These are phyloP conservation scores for Pycnonotus jocosus DNA, from an alignment of 2,113 vertebrate genomes.

Conservation along the genomic window DNA sequence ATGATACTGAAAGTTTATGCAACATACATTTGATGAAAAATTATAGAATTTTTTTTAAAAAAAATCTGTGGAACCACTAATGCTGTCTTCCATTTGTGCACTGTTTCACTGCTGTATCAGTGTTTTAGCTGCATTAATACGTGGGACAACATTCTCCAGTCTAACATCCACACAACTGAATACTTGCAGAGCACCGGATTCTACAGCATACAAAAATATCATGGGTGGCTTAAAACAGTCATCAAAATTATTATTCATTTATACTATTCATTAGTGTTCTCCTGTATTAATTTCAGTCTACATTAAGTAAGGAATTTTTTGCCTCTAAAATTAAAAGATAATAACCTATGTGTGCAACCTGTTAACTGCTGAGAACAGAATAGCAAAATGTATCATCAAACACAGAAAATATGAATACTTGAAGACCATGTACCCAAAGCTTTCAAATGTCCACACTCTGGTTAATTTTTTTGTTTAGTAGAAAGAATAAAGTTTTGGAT, in stretches of 20 bases:
- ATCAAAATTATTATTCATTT: neutral
- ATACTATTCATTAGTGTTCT: neutral
- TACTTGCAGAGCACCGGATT: neutral
- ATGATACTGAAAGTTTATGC: neutral
- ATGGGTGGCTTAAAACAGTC: neutral
- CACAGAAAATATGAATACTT: neutral
- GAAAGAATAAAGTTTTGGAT: neutral
- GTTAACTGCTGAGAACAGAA: neutral
- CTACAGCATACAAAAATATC: neutral
- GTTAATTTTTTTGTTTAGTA: neutral
- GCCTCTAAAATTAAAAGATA: neutral
- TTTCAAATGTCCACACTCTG: neutral
- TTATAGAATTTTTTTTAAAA: neutral
- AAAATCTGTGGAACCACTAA: neutral
- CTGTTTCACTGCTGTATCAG: neutral
- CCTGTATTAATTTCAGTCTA: neutral
- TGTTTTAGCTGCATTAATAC: neutral
- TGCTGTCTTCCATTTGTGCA: neutral
- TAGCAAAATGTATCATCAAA: neutral
- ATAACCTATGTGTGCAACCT: neutral
- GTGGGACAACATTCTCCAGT: neutral
- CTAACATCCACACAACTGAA: neutral
- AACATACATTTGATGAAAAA: neutral
- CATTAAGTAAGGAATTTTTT: neutral
- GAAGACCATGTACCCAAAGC: neutral